phyloP scores from a whole-genome alignment of 2,797 vertebrate genomes.

The Karalla daura region DNA sequence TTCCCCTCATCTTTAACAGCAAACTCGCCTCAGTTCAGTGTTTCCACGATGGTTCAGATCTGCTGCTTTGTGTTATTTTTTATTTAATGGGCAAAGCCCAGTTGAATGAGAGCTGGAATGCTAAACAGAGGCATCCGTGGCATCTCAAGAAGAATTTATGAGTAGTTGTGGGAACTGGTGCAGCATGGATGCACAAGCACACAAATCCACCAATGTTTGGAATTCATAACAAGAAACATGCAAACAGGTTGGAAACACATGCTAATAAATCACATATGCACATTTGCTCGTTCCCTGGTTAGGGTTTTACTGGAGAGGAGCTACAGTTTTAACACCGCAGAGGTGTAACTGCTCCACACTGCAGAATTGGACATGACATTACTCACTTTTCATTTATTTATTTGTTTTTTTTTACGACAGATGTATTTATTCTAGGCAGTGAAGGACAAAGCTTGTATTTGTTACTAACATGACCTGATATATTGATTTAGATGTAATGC shows the following conservation, averaged over 20 bases:
- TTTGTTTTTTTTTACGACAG: no score
- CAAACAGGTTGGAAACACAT: slow-evolving; percentile 25
- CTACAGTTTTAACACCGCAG: slow-evolving; percentile 20
- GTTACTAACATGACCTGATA: no score
- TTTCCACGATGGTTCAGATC: slow-evolving; percentile 30
- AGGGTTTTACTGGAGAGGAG: slow-evolving; percentile 30
- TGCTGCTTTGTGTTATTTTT: slow-evolving; percentile 44
- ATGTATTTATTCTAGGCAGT: no score
- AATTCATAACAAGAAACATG: slow-evolving; percentile 42
- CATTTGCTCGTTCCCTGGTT: slow-evolving; percentile 32
- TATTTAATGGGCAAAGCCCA: slow-evolving; percentile 51
- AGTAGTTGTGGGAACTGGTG: slow-evolving; percentile 45
- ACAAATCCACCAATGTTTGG: slow-evolving; percentile 50
- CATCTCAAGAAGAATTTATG: slow-evolving; percentile 62
- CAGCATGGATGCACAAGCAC: slow-evolving; percentile 25
- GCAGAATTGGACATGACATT: slow-evolving; percentile 33
- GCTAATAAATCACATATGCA: slow-evolving; percentile 46
- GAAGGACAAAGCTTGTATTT: no score
- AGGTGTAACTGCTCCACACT: slow-evolving; percentile 41
- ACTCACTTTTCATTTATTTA: no score
- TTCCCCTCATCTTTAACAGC: not conserved
- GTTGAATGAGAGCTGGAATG: slow-evolving; percentile 48
- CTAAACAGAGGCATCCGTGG: slow-evolving; percentile 48
- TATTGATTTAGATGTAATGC: no score
- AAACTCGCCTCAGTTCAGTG: slow-evolving; percentile 14